These are phyloP conservation scores for Heteromurus nitidus DNA, from an alignment of 2,888 invertebrate species.

Conservation along the genomic window DNA sequence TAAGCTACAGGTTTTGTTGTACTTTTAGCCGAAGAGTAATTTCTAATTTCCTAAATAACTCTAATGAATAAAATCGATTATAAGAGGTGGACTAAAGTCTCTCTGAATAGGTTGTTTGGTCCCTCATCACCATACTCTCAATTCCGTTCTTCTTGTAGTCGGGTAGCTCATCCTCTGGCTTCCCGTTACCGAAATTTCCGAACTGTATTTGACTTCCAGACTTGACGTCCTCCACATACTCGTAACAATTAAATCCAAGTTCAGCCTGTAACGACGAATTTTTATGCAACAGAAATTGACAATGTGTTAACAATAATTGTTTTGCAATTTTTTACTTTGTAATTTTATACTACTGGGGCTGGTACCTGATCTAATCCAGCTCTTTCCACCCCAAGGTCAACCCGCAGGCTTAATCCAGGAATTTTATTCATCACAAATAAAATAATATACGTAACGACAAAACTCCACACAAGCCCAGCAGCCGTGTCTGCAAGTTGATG, in stretches of 20 bases:
- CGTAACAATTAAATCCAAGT: conserved; percentile 69
- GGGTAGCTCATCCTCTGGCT: conserved; percentile 27
- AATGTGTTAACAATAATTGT: too few species aligned
- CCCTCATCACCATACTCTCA: conserved; percentile 42
- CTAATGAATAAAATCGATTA: background rate
- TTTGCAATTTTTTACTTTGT: too few species aligned
- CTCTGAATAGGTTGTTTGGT: conserved; percentile 19
- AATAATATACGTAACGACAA: conserved; percentile 66
- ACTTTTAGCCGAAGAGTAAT: background rate
- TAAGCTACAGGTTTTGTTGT: background rate
- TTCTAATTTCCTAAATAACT: background rate
- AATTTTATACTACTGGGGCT: too few species aligned
- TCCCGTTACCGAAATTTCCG: conserved; percentile 42
- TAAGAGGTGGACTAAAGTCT: conserved; percentile 14
- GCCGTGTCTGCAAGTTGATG: conserved; percentile 67
- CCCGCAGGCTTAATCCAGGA: conserved; percentile 69
- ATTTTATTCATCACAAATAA: conserved; percentile 68
- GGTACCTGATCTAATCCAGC: conserved; percentile 69
- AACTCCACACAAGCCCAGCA: conserved; percentile 69
- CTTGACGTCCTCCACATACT: conserved; percentile 64
- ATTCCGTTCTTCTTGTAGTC: conserved; percentile 31
- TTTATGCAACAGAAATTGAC: too few species aligned
- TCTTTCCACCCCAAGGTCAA: conserved; percentile 56
- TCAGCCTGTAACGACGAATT: too few species aligned
- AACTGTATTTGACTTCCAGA: conserved; percentile 28